Conservation (phyloP, 2,797 vertebrate genomes). For the Smutsia temminckii region DNA sequence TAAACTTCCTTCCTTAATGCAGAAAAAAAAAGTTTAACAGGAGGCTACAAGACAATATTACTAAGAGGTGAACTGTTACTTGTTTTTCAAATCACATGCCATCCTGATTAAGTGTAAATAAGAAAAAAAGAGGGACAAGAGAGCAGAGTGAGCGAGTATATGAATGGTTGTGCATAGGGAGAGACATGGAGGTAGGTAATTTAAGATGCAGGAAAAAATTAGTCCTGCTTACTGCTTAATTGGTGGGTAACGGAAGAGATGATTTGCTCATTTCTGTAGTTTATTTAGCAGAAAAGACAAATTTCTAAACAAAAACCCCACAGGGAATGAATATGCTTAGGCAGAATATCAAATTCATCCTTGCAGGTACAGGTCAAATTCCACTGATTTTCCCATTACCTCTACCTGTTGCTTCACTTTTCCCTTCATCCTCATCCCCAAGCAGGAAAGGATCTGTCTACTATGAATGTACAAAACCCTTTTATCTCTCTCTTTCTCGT, state of each 20-base stretch:
- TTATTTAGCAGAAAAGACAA: neutral
- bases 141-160: neutral
- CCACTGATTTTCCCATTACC: neutral
- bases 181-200: neutral
- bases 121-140: neutral
- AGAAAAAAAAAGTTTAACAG: neutral
- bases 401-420: neutral
- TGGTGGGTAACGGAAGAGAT: neutral
- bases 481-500: neutral
- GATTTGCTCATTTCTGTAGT: neutral
- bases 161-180: neutral
- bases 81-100: neutral
- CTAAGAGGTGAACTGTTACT: neutral
- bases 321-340: neutral
- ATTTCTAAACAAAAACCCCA: neutral
- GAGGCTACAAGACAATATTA: neutral
- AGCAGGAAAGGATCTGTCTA: neutral
- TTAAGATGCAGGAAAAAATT: neutral
- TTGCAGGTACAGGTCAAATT: neutral
- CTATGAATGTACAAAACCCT: neutral
- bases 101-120: neutral
- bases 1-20: neutral
- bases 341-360: neutral
- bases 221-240: neutral
- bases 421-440: neutral